phyloP scores from a whole-genome alignment of 2,888 invertebrate genomes.

The Tipula lateralis region DNA sequence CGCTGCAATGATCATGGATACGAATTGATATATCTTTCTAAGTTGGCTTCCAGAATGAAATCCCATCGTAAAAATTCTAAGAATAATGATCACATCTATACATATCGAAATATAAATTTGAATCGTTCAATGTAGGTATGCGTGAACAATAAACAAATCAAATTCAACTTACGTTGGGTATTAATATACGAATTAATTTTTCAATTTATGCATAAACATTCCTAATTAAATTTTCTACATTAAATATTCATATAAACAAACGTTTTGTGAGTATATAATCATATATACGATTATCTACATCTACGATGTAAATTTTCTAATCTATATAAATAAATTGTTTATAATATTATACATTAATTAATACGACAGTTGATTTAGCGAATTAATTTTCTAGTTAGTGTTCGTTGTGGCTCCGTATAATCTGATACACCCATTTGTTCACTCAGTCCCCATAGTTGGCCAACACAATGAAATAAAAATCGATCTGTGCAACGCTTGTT shows the following conservation, averaged over 20 bases:
- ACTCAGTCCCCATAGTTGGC: too few species aligned
- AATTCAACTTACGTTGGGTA: not conserved
- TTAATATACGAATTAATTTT: not conserved
- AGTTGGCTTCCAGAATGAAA: too few species aligned
- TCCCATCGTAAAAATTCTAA: too few species aligned
- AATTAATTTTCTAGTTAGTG: not conserved
- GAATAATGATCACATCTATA: too few species aligned
- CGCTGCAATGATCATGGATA: too few species aligned
- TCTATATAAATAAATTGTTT: not conserved
- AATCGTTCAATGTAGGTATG: not conserved
- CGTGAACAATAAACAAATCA: not conserved
- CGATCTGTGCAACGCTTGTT: too few species aligned
- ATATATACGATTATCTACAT: not conserved
- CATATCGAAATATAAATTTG: not conserved
- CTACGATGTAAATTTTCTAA: not conserved
- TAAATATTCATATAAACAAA: not conserved
- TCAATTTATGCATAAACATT: not conserved
- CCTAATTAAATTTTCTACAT: not conserved
- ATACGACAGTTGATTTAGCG: not conserved
- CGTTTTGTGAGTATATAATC: not conserved
- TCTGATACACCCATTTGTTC: not conserved
- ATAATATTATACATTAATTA: too few species aligned
- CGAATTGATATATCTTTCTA: too few species aligned
- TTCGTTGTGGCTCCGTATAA: too few species aligned
- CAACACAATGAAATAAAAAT: too few species aligned